These are phyloP conservation scores for Lepus americanus DNA, from an alignment of 2,113 vertebrate species.

Conservation along the genomic window DNA sequence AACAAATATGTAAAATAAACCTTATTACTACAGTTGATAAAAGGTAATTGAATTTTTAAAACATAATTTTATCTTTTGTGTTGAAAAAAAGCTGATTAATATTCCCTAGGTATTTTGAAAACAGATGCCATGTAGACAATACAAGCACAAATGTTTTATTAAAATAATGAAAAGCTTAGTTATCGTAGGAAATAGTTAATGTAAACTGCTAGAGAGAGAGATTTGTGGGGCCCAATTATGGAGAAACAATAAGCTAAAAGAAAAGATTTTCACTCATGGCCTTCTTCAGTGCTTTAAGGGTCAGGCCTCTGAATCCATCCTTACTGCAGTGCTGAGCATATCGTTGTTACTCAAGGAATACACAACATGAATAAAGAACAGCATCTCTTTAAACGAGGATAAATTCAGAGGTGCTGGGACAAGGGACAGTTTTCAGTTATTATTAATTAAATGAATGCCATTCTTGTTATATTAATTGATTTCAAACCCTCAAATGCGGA, in stretches of 20 bases:
- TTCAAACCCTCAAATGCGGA: conserved; percentile 44
- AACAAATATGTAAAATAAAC: conserved; percentile 67
- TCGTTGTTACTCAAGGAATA: conserved; percentile 40
- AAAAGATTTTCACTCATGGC: conserved; percentile 11
- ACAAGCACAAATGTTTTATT: conserved; percentile 77
- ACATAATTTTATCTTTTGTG: conserved; percentile 79
- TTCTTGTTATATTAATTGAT: conserved; percentile 64
- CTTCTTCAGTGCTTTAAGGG: neutral
- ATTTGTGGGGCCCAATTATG: neutral
- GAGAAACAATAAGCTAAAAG: conserved; percentile 41
- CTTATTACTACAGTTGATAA: conserved; percentile 59
- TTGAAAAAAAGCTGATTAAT: conserved; percentile 78
- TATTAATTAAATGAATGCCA: conserved; percentile 71
- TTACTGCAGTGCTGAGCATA: neutral
- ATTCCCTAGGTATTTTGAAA: conserved; percentile 81
- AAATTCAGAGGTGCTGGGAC: conserved; percentile 22
- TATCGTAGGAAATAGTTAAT: conserved; percentile 56
- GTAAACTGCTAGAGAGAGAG: conserved; percentile 48
- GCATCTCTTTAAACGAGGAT: conserved; percentile 7
- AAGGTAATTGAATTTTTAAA: conserved; percentile 64
- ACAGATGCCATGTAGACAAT: conserved; percentile 78
- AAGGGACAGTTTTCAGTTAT: conserved; percentile 60
- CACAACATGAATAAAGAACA: conserved; percentile 14
- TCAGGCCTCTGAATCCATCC: neutral
- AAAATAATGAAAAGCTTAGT: conserved; percentile 78